These are phyloP conservation scores for Thelaira solivaga DNA, from an alignment of 2,888 invertebrate genomes.

Conservation along the genomic window DNA sequence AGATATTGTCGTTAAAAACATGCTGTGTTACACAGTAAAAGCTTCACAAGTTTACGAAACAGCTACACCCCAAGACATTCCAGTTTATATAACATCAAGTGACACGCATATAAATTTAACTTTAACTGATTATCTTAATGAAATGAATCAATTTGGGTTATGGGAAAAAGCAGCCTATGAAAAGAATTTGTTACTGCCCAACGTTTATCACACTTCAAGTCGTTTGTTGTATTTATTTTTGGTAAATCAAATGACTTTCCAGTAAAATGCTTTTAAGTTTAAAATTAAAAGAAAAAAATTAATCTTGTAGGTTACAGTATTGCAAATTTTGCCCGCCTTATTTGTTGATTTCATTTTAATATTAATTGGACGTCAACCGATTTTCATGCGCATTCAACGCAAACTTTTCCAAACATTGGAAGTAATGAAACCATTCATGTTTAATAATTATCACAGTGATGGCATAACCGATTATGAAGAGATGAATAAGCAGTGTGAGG, in stretches of 20 bases:
- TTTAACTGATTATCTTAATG: background rate
- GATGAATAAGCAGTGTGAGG: constrained; percentile 10
- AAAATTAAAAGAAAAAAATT: background rate
- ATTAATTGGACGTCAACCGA: constrained; percentile 65
- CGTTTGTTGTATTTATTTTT: constrained; percentile 52
- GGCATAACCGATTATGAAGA: constrained; percentile 63
- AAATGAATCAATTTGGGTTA: background rate
- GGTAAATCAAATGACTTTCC: constrained; percentile 22
- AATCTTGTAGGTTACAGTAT: constrained; percentile 61
- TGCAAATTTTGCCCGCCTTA: constrained; percentile 69
- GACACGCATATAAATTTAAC: background rate
- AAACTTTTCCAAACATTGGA: constrained; percentile 66
- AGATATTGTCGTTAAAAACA: constrained; percentile 67
- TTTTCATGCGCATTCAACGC: constrained; percentile 67
- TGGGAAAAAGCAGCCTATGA: constrained; percentile 51
- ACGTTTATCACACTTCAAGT: constrained; percentile 10
- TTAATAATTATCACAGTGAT: constrained; percentile 67
- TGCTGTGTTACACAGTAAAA: constrained; percentile 61
- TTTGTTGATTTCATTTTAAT: constrained; percentile 65
- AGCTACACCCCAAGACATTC: constrained; percentile 8
- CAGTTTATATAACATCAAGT: constrained; percentile 50
- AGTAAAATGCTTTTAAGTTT: background rate
- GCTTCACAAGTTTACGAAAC: constrained; percentile 29
- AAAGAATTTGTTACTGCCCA: constrained; percentile 56
- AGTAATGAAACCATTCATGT: constrained; percentile 70